phyloP scores from a whole-genome alignment of 1,140 invertebrate species.

The Bursaphelenchus mucronatus region DNA sequence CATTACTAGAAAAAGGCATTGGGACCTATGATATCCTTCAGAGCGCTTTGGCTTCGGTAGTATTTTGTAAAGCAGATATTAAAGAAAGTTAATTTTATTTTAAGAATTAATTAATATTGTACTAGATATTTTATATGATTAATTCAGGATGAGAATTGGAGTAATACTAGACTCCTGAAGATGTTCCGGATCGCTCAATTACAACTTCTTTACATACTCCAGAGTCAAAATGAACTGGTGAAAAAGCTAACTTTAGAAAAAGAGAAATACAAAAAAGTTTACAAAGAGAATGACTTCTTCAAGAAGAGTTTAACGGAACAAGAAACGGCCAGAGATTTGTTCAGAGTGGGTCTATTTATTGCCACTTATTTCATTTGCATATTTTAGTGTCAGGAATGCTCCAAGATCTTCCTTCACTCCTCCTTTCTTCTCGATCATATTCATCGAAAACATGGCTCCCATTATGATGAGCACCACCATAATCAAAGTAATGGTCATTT shows the following conservation, averaged over 20 bases:
- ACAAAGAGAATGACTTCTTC: constrained; percentile 18
- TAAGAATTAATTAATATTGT: neutral
- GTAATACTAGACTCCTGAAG: constrained; percentile 14
- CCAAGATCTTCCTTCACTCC: constrained; percentile 27
- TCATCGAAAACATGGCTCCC: constrained; percentile 27
- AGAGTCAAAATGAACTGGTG: constrained; percentile 28
- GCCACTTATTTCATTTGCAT: neutral
- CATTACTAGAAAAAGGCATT: constrained; percentile 12
- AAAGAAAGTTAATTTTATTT: constrained; percentile 17
- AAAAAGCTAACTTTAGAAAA: constrained; percentile 18
- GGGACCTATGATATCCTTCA: constrained; percentile 29
- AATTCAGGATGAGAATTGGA: constrained; percentile 22
- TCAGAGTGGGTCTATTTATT: constrained; percentile 25
- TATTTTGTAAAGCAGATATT: constrained; percentile 19
- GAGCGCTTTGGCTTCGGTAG: constrained; percentile 26
- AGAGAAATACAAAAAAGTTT: constrained; percentile 17
- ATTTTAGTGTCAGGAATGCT: constrained; percentile 33
- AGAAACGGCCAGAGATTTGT: constrained; percentile 21
- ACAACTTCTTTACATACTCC: constrained; percentile 25
- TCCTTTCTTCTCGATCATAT: constrained; percentile 32
- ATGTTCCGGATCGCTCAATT: constrained; percentile 29
- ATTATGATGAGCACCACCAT: neutral
- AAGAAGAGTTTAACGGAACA: constrained; percentile 1
- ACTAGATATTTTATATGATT: neutral
- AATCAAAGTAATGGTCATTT: constrained; percentile 2